phyloP scores from a whole-genome alignment of 1,140 invertebrate genomes.

The Oncopodura yosiiana region DNA sequence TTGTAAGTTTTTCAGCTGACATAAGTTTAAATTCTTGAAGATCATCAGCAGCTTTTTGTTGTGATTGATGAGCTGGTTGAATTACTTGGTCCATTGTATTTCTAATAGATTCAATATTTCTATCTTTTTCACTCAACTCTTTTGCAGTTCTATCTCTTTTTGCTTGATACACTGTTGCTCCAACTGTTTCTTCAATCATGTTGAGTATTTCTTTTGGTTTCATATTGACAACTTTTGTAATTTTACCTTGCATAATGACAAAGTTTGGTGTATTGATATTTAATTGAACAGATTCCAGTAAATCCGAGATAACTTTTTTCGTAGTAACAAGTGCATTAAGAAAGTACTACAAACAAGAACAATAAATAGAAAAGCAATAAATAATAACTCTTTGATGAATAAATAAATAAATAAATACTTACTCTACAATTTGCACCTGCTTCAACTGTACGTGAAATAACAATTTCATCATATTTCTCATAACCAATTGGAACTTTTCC shows the following conservation, averaged over 20 bases:
- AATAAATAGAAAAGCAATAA: neutral
- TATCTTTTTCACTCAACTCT: constrained; percentile 89
- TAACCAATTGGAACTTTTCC: constrained; percentile 81
- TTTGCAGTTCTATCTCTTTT: constrained; percentile 82
- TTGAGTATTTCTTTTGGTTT: constrained; percentile 94
- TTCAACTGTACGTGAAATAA: constrained; percentile 77
- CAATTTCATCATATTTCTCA: constrained; percentile 84
- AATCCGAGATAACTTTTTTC: constrained; percentile 80
- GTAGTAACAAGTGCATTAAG: constrained; percentile 17
- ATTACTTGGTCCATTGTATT: constrained; percentile 5
- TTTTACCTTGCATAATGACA: constrained; percentile 98
- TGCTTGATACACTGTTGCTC: constrained; percentile 92
- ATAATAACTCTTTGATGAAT: neutral
- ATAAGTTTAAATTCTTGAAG: constrained; percentile 39
- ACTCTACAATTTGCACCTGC: constrained; percentile 27
- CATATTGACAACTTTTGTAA: constrained; percentile 99
- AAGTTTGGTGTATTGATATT: constrained; percentile 99
- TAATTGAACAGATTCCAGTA: constrained; percentile 92
- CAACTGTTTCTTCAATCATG: constrained; percentile 98
- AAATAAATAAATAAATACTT: neutral
- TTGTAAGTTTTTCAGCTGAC: constrained; percentile 38
- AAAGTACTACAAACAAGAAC: constrained; percentile 20
- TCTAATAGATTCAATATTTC: constrained; percentile 69
- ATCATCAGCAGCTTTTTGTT: constrained; percentile 24
- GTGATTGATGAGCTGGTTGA: constrained; percentile 4